Base-by-base conservation (phyloP, 2,113 vertebrate genomes). In the Corythaeola cristata region DNA sequence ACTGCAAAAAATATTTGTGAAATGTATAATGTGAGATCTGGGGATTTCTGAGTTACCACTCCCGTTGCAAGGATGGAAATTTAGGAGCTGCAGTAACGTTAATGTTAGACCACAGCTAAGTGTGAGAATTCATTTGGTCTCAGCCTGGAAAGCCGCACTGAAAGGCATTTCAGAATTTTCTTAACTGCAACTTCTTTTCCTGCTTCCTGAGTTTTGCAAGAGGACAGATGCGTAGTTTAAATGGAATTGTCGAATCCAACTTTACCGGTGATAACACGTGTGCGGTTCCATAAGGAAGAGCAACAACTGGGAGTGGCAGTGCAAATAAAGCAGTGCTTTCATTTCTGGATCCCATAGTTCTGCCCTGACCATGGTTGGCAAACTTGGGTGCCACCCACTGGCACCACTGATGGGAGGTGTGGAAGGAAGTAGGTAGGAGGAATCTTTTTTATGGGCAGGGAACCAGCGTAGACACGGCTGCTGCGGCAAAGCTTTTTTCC, bases 21-120 rank as follows among this genome's bases (percentile, higher is more conserved):
- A 81, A 39, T 44, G 6, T 44, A 1, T 72, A 58, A 41, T 0
- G 0, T 28, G 47, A 73, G 2, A 58, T 76, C 64, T 74, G 19
- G 60, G 39, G 8, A n/a, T 64, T 92, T 83, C 27, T 64, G 39
- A 90, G 62, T 81, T 88, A 26, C 59, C 28, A 11, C 35, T 85
- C 19, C 26, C 20, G 1, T 41, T 68, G 44, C 77, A 64, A 60
- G 24, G 26, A 32, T 2, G 60, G 47, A 39, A 55, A 32, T 41
- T 35, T 44, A 67, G 68, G 41, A 78, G 59, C 60, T 75, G 69
- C 47, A 63, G 0, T 75, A 39, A 49, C n/a, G 16, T 64, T 76
- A 60, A 27, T 77, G 19, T 32, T 66, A 44, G 52, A 67, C 17
- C 39, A 66, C 7, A 68, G 66, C 28, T 8, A 22, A 44, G 8